phyloP scores from a whole-genome alignment of 2,888 invertebrate genomes.

The Colletes collaris region DNA sequence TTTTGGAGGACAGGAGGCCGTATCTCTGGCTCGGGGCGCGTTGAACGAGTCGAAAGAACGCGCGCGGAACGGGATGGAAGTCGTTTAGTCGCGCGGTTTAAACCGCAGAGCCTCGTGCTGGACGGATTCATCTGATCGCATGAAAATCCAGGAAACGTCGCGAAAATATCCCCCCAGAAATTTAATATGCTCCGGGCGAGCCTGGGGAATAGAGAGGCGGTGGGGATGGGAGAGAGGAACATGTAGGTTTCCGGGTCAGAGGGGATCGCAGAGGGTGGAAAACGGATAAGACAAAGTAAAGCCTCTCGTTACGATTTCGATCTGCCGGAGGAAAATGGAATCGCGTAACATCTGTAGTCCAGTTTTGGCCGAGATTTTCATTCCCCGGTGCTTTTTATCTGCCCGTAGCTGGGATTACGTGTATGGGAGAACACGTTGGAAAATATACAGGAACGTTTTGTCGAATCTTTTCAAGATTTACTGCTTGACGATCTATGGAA shows the following conservation, averaged over 20 bases:
- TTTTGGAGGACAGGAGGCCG: conserved; percentile 14
- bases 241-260: conserved; percentile 73
- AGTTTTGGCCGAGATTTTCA: conserved; percentile 35
- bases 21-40: conserved; percentile 16
- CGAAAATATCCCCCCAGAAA: conserved; percentile 66
- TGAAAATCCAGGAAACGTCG: conserved; percentile 63
- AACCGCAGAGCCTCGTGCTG: conserved; percentile 36
- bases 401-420: neutral
- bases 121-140: conserved; percentile 58
- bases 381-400: conserved; percentile 19
- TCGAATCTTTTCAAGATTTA: neutral
- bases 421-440: neutral
- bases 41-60: neutral
- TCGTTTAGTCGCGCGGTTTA: conserved; percentile 45
- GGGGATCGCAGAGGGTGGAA: conserved; percentile 45
- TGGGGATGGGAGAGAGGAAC: conserved; percentile 36
- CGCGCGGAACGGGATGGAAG: conserved; percentile 21
- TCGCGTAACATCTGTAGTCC: conserved; percentile 34
- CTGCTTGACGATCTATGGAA: too few relatives aligned
- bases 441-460: neutral
- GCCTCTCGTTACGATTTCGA: conserved; percentile 55
- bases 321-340: conserved; percentile 49
- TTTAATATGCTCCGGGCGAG: conserved; percentile 70
- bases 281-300: conserved; percentile 59
- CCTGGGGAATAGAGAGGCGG: neutral